A percentile compares a stretch with the other conserved stretches of the same genome.
Conservation (phyloP, 2,113 vertebrate genomes). For the Perognathus longimembris region DNA sequence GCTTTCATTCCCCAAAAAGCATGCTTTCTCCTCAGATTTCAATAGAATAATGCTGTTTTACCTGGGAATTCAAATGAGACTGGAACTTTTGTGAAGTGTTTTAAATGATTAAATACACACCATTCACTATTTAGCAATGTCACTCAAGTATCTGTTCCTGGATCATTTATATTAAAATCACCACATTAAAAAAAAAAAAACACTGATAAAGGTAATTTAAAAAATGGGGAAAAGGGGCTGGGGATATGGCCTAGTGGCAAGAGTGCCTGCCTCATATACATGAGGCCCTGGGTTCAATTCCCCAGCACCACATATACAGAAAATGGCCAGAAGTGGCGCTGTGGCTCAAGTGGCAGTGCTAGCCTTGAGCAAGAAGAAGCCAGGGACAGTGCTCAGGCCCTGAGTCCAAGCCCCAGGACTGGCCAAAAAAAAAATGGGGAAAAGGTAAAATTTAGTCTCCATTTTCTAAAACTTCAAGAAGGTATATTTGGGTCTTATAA, state of each 20-base stretch:
- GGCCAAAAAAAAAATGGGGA: no score
- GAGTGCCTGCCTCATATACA: no score
- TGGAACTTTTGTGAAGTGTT: conserved; percentile 62
- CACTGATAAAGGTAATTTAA: no score
- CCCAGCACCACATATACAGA: no score
- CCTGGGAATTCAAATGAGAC: conserved; percentile 55
- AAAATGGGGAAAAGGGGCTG: no score
- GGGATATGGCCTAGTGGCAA: no score
- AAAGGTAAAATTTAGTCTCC: conserved; percentile 12
- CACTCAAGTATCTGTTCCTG: conserved; percentile 46
- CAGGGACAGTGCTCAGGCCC: no score
- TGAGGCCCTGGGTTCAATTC: no score
- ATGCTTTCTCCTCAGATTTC: conserved; percentile 57
- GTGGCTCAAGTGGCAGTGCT: no score
- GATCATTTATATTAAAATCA: conserved; percentile 51
- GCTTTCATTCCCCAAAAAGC: neutral
- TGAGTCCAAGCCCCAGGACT: no score
- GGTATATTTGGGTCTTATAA: conserved; percentile 25
- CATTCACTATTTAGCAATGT: conserved; percentile 56
- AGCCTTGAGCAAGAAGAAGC: no score
- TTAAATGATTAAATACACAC: conserved; percentile 64
- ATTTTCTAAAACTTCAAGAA: conserved; percentile 58
- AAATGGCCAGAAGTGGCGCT: no score
- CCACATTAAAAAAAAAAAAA: neutral
- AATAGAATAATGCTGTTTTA: conserved; percentile 28